Conservation (phyloP, 2,797 vertebrate species). For the Falco columbarius region DNA sequence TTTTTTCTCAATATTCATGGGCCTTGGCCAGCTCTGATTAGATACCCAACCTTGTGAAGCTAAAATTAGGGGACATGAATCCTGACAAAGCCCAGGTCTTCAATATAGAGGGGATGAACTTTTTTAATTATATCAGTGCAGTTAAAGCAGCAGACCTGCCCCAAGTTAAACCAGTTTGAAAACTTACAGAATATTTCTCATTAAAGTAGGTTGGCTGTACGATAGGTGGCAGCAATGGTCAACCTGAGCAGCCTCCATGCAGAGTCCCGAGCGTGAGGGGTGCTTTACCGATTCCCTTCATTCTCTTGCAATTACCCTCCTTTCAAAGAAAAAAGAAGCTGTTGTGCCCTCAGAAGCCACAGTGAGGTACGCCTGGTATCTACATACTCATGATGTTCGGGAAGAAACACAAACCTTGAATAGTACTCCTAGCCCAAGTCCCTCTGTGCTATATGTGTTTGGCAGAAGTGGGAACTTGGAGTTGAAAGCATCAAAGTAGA, state of each 20-base stretch:
- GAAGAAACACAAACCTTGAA: neutral
- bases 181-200: neutral
- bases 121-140: neutral
- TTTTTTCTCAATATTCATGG: neutral
- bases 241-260: rapidly evolving
- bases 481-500: neutral
- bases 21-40: neutral
- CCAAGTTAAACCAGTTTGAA: neutral
- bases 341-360: neutral
- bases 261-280: neutral
- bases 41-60: rapidly evolving
- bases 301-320: neutral
- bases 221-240: neutral
- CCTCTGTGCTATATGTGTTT: neutral
- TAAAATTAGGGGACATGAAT: neutral
- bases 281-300: neutral
- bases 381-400: neutral
- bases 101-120: neutral
- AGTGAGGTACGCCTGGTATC: neutral
- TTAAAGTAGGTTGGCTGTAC: neutral
- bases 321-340: neutral
- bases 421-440: neutral
- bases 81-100: neutral
- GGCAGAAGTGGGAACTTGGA: neutral
- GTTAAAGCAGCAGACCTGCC: neutral